Conservation (phyloP, 2,797 vertebrate genomes). For the Coregonus ussuriensis region DNA sequence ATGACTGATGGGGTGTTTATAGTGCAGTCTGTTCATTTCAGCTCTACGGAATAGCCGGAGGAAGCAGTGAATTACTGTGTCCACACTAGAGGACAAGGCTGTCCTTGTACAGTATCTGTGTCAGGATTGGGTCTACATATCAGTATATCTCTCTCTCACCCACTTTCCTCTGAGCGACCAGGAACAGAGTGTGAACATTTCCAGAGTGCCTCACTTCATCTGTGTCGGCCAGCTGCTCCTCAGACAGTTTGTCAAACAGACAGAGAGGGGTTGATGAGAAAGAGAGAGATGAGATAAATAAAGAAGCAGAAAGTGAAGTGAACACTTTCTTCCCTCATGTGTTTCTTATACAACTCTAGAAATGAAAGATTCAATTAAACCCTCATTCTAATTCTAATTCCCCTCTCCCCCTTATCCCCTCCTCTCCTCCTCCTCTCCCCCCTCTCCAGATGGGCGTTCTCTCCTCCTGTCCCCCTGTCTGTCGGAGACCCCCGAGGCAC, state of each 20-base stretch:
- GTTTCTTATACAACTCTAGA: not conserved
- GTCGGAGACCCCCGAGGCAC: constrained; percentile 69
- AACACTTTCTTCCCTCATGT: not conserved
- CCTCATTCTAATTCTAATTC: too few relatives aligned
- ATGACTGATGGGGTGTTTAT: constrained; percentile 28
- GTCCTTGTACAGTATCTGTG: constrained; percentile 9
- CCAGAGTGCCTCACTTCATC: constrained; percentile 51
- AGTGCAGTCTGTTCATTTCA: constrained; percentile 17
- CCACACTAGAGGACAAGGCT: constrained; percentile 6
- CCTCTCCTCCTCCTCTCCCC: not conserved
- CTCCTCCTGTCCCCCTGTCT: constrained; percentile 74
- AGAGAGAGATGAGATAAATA: not conserved
- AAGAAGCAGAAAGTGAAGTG: not conserved
- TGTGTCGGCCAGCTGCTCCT: constrained; percentile 30
- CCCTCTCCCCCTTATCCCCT: not conserved
- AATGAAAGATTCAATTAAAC: not conserved
- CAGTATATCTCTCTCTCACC: not conserved
- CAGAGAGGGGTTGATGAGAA: not conserved
- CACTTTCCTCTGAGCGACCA: not conserved
- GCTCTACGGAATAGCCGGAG: constrained; percentile 7
- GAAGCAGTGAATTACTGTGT: constrained; percentile 1
- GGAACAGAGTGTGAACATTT: constrained; percentile 40
- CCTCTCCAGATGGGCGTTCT: constrained; percentile 67
- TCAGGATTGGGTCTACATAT: not conserved
- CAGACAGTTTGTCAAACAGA: not conserved